Evolutionary conservation across 2,888 invertebrate genomes (phyloP).

Genomic region (Cacoxenus indagator): DNA sequence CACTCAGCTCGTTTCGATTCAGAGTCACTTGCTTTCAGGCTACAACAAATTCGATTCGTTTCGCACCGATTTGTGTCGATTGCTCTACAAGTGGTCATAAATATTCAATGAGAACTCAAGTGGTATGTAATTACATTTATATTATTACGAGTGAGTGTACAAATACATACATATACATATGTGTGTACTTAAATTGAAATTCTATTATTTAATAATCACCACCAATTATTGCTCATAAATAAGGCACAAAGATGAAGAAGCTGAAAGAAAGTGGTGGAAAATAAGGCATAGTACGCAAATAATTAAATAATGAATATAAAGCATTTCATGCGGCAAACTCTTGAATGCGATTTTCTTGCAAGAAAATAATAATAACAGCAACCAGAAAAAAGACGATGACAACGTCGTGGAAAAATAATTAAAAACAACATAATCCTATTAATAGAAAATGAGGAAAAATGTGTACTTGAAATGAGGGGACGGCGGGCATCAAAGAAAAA

Average conservation of each 20-base stretch:
- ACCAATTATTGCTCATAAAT: constrained; percentile 31
- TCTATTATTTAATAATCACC: constrained; percentile 51
- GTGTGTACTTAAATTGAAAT: constrained; percentile 35
- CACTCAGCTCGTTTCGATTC: neutral
- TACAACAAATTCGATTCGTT: neutral
- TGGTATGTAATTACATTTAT: neutral
- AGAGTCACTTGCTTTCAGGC: neutral
- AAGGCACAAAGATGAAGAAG: neutral
- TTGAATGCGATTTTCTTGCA: neutral
- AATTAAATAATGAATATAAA: neutral
- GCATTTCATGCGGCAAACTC: neutral
- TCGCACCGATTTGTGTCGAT: neutral
- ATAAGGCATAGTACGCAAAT: neutral
- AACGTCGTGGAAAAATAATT: neutral
- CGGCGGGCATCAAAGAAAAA: neutral
- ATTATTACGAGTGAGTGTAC: neutral
- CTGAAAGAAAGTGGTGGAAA: neutral
- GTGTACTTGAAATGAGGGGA: neutral
- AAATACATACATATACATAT: constrained; percentile 5
- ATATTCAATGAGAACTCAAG: neutral
- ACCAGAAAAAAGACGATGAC: constrained; percentile 1
- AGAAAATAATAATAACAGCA: neutral
- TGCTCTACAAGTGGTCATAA: neutral
- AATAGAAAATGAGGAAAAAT: constrained; percentile 35
- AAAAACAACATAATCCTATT: constrained; percentile 47